Base-by-base conservation (phyloP, 1,140 invertebrate species). In the Bombus huntii region DNA sequence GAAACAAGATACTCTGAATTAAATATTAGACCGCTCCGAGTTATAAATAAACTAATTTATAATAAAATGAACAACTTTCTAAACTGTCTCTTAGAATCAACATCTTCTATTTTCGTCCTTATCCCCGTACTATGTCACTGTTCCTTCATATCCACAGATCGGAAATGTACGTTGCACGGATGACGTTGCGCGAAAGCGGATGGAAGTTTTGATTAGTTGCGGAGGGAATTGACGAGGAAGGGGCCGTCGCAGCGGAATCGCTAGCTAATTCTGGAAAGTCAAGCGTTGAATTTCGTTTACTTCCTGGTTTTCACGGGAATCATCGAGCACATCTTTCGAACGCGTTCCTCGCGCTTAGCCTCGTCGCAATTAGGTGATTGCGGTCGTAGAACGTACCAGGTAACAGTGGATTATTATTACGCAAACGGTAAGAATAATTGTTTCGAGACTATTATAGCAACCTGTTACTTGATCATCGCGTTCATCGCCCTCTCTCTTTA, bases 161-260 rank as follows among this genome's bases (percentile, higher is more conserved):
- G 82, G 86, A 91, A 87, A 87, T 83, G 79, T 68, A 74, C 74
- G 74, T 74, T 66, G 78, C 34, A 62, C 34, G 53, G 34, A 18
- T 62, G 79, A 73, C 75, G 74, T 79, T 37, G 70, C 31, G 53
- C 57, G 82, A 83, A 90, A 90, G 87, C 88, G 89, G 77, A 85
- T 62, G 86, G 90, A 93, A 92, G 91, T 93, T 93, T 92, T 92
- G 89, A 93, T 93, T 92, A 92, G 91, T 93, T 92, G 83, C 85
- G 42, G 77, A 85, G 81, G 87, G 86, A 91, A 92, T 92, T 91
- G 89, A 92, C 89, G 90, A 87, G 85, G 71, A 81, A 76, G 44
- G 39, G 65, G 37, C 68, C 73, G 53, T 37, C 74, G 87, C 65
- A 34, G 77, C 25, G 12, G 71, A 74, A 74, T 66, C 70, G 47